Percentiles rank a stretch among this genome's conserved stretches.
phyloP scores from a whole-genome alignment of 2,888 invertebrate species.

The Palloptera scutellata region DNA sequence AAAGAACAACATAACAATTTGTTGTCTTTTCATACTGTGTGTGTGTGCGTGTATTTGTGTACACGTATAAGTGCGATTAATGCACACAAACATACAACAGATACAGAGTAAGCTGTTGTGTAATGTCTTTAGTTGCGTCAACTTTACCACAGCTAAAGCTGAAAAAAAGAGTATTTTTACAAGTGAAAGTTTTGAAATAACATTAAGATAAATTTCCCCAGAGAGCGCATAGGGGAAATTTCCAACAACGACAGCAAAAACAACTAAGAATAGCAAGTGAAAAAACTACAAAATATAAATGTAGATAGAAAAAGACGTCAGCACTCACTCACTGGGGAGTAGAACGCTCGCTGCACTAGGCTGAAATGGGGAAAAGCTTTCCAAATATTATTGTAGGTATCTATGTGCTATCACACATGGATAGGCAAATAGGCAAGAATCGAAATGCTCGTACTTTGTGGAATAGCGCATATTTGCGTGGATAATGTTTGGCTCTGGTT shows the following conservation, averaged over 20 bases:
- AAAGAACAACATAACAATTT: background rate
- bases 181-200: slow-evolving; percentile 55
- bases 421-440: too few relatives aligned
- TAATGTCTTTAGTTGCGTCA: slow-evolving; percentile 61
- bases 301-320: too few relatives aligned
- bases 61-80: slow-evolving; percentile 29
- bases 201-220: slow-evolving; percentile 59
- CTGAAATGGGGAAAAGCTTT: too few relatives aligned
- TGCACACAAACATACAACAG: slow-evolving; percentile 3
- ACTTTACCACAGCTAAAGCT: slow-evolving; percentile 35
- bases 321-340: too few relatives aligned
- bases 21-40: slow-evolving; percentile 19
- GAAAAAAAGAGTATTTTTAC: slow-evolving; percentile 28
- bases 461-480: too few relatives aligned
- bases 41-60: slow-evolving; percentile 42
- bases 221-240: slow-evolving; percentile 39
- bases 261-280: too few relatives aligned
- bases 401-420: too few relatives aligned
- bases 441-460: too few relatives aligned
- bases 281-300: too few relatives aligned
- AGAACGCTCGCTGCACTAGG: too few relatives aligned
- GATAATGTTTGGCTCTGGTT: too few relatives aligned
- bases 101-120: slow-evolving; percentile 54
- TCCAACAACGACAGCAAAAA: background rate
- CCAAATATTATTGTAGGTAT: too few relatives aligned